These are phyloP conservation scores for Sebastes taczanowskii DNA, from an alignment of 2,797 vertebrate genomes.

Conservation along the genomic window DNA sequence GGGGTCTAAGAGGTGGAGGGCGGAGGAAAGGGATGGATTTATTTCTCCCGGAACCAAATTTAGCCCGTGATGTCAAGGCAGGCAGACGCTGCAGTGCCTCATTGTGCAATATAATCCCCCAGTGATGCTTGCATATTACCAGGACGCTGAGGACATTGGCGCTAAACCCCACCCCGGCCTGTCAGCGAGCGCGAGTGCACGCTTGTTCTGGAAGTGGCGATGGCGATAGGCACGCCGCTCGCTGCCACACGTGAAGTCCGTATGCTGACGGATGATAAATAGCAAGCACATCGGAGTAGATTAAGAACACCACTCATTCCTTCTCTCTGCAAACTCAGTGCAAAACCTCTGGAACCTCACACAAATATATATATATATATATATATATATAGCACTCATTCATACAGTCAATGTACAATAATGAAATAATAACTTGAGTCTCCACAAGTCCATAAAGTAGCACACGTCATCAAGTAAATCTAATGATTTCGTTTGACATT, in stretches of 20 bases:
- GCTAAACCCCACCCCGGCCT: conserved; percentile 62
- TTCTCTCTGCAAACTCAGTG: not conserved
- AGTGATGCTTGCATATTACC: conserved; percentile 76
- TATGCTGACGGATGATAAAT: not conserved
- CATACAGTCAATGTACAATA: not conserved
- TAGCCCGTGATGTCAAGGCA: conserved; percentile 81
- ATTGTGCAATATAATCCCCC: conserved; percentile 82
- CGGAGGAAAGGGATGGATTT: conserved; percentile 68
- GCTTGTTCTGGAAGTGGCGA: conserved; percentile 28
- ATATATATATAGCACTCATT: not conserved
- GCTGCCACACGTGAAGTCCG: not conserved
- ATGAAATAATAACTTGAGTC: conserved; percentile 1
- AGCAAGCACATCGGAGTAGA: not conserved
- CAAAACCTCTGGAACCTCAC: not conserved
- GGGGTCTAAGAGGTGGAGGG: conserved; percentile 17
- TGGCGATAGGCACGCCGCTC: not conserved
- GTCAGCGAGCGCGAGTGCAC: conserved; percentile 18
- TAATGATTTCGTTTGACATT: conserved; percentile 19
- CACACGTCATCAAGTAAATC: conserved; percentile 6
- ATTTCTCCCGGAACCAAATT: conserved; percentile 79
- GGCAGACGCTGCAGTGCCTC: conserved; percentile 79
- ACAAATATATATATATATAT: not conserved
- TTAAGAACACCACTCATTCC: not conserved
- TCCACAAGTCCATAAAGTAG: not conserved
- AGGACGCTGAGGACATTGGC: conserved; percentile 77